phyloP scores from a whole-genome alignment of 1,140 invertebrate genomes.

The Tetranychus urticae region DNA sequence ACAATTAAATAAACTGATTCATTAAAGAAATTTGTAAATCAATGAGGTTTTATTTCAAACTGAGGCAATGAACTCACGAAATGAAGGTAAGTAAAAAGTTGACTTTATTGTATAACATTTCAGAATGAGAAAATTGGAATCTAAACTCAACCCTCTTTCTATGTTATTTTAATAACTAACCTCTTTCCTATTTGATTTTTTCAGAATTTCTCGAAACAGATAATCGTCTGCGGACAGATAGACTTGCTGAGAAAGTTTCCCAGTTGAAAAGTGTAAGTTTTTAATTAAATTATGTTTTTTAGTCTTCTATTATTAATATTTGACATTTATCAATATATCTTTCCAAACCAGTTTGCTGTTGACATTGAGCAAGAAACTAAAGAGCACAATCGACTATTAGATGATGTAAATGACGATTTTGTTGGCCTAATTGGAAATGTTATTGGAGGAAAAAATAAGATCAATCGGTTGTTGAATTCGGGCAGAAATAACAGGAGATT shows the following conservation, averaged over 20 bases:
- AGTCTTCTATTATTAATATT: neutral
- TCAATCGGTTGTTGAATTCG: constrained; percentile 21
- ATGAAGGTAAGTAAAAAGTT: neutral
- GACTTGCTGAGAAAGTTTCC: constrained; percentile 5
- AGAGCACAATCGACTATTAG: constrained; percentile 15
- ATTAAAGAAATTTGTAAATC: too few relatives aligned
- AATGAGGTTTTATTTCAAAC: too few relatives aligned
- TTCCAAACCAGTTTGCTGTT: constrained; percentile 11
- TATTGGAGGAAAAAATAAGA: constrained; percentile 19
- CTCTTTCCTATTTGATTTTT: neutral
- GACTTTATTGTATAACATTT: neutral
- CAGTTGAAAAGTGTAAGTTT: constrained; percentile 6
- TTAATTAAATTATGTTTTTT: neutral
- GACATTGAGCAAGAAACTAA: constrained; percentile 17
- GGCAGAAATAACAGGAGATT: constrained; percentile 20
- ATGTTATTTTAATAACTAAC: neutral
- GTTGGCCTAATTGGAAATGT: constrained; percentile 20
- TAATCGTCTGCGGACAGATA: constrained; percentile 5
- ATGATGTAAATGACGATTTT: constrained; percentile 20
- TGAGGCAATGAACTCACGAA: neutral
- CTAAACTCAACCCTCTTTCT: neutral
- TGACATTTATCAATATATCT: neutral
- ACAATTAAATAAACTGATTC: too few relatives aligned
- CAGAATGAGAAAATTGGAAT: neutral
- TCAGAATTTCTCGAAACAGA: constrained; percentile 4